phyloP scores from a whole-genome alignment of 64 coral and sea anemone genomes.

The Cladopsammia gracilis region DNA sequence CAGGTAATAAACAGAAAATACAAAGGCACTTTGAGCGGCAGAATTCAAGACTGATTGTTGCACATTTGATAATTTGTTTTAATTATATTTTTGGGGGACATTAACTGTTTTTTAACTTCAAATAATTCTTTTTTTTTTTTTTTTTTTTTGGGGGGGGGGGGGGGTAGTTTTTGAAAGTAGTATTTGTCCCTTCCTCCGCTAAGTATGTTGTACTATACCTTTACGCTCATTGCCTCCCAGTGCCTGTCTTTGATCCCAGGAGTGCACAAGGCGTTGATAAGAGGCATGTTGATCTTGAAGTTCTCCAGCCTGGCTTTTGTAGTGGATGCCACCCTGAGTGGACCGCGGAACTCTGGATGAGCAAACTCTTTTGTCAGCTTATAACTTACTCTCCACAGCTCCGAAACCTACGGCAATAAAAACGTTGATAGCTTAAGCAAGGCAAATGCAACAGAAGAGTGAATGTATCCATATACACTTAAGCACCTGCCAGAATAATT shows the following conservation, averaged over 20 bases:
- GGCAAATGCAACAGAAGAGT: not conserved
- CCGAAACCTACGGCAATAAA: constrained; percentile 72
- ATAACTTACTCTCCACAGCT: constrained; percentile 94
- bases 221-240: constrained; percentile 95
- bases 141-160: no score
- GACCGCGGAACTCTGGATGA: constrained; percentile 91
- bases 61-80: no score
- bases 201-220: constrained; percentile 50
- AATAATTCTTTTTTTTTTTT: no score
- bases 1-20: no score
- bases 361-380: constrained; percentile 97
- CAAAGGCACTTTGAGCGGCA: no score
- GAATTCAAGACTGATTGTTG: no score
- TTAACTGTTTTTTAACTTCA: no score
- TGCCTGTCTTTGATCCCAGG: constrained; percentile 96
- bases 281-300: constrained; percentile 96
- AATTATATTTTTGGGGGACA: no score
- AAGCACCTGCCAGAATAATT: no score
- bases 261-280: constrained; percentile 91
- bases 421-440: not conserved
- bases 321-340: constrained; percentile 82
- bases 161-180: no score
- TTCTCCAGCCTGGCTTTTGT: constrained; percentile 94
- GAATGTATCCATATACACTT: no score
- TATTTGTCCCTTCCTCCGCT: no score